phyloP scores from a whole-genome alignment of 2,888 invertebrate genomes.

The Pterostichus madidus region DNA sequence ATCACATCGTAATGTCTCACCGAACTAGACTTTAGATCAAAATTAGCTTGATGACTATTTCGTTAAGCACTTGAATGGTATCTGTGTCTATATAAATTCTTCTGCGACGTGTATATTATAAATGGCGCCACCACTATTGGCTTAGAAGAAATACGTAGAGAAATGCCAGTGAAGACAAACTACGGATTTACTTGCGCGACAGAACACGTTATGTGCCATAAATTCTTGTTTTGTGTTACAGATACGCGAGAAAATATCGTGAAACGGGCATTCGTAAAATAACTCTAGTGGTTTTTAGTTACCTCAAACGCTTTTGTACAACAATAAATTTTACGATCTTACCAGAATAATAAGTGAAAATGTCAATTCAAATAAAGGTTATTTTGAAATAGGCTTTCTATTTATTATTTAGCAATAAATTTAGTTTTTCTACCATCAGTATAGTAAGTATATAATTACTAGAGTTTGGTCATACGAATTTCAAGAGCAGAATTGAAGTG shows the following conservation, averaged over 20 bases:
- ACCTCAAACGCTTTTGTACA: neutral
- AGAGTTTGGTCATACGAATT: too few species aligned
- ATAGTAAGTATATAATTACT: too few species aligned
- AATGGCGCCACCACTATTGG: slow-evolving; percentile 21
- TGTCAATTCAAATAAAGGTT: too few species aligned
- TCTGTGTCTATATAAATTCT: slow-evolving; percentile 24
- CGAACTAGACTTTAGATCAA: too few species aligned
- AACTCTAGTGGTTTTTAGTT: neutral
- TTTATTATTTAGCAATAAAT: too few species aligned
- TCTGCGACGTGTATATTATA: slow-evolving; percentile 31
- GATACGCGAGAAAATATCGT: slow-evolving; percentile 20
- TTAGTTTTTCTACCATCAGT: too few species aligned
- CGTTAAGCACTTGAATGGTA: neutral
- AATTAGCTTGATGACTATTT: neutral
- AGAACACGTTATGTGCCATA: slow-evolving; percentile 40
- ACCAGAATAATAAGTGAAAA: too few species aligned
- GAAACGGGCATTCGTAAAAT: slow-evolving; percentile 4
- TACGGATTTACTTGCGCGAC: slow-evolving; percentile 31
- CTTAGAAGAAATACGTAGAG: neutral
- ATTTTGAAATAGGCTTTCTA: too few species aligned
- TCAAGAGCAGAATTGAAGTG: too few species aligned
- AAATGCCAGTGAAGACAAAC: slow-evolving; percentile 28
- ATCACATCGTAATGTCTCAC: too few species aligned
- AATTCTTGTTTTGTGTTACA: slow-evolving; percentile 41
- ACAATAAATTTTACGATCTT: too few species aligned